Evolutionary conservation across 2,888 invertebrate genomes (phyloP), one percentile per base, ranked within the genome.

Genomic region (Oscheius onirici): DNA sequence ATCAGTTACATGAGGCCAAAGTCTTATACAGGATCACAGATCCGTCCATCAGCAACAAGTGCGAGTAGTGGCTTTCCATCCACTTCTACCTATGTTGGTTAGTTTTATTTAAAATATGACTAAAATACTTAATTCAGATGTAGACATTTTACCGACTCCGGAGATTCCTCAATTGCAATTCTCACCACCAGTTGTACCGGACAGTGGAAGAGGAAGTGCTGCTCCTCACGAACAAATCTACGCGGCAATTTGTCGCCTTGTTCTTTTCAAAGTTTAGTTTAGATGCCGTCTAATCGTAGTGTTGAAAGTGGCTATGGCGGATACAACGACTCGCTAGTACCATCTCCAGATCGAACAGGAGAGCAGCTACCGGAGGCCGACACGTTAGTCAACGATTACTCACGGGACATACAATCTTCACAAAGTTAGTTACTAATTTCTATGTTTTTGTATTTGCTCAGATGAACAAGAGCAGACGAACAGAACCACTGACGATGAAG

Each of bases 181-280:
- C 3, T 58, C 58, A 17, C 58, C 58, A 11, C 58, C 58, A 17
- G 17, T 10, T 28, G 41, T 58, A 17, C 58, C 58, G n/a, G 63
- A 63, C 34, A 63, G 63, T 46, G 63, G 63, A 26, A 22, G 63
- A 63, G 63, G 63, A 8, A 63, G 63, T 46, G 61, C 61, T 24
- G 61, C 61, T 15, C 46, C 63, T 6, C 63, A 46, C 24, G 63
- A 63, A 26, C 63, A 20, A 46, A 63, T 63, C 15, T 63, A 63
- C 26, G 63, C 63, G 26, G 63, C 49, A 49, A 22, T n/a, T n/a
- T 24, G 20, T 41, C 22, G n/a, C 40, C 41, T 17, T 58, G 41
- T 41, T 34, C 20, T 34, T 54, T 11, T 11, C 13, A 13, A 11
- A 13, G 43, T 13, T 43, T 11, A 22, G 17, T 46, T 46, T 22